A percentile compares a stretch with the other conserved stretches of the same genome.
Conservation (phyloP, 1,140 invertebrate species). For the Mylabris phalerata region DNA sequence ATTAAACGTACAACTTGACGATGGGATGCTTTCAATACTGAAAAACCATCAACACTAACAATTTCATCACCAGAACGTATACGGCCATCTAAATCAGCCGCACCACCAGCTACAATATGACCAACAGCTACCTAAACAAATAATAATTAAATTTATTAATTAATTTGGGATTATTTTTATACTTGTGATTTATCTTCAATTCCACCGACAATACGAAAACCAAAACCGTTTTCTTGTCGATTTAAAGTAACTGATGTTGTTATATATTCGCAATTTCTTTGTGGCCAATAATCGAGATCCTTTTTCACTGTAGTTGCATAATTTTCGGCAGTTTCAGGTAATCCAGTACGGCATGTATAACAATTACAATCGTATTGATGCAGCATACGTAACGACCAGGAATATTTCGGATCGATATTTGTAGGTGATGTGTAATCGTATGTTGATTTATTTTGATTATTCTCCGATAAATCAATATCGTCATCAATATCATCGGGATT, state of each 20-base stretch:
- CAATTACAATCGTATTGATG: conserved; percentile 39
- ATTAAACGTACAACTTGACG: conserved; percentile 85
- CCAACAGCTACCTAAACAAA: conserved; percentile 76
- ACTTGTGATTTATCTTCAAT: conserved; percentile 95
- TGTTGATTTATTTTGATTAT: conserved; percentile 29
- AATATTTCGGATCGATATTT: conserved; percentile 31
- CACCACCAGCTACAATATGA: conserved; percentile 87
- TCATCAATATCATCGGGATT: conserved; percentile 35
- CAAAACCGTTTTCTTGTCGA: conserved; percentile 83
- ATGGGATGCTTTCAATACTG: conserved; percentile 81
- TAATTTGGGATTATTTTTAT: not conserved
- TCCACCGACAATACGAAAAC: conserved; percentile 97
- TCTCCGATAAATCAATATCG: conserved; percentile 31
- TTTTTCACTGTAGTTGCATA: conserved; percentile 27
- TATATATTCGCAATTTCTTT: conserved; percentile 49
- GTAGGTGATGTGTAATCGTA: conserved; percentile 30
- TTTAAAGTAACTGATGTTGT: conserved; percentile 74
- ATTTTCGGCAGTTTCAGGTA: conserved; percentile 21
- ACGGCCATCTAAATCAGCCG: conserved; percentile 81
- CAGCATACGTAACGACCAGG: conserved; percentile 29
- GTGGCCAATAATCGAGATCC: conserved; percentile 6
- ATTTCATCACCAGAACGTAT: conserved; percentile 86
- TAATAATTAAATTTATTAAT: not conserved
- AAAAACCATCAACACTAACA: conserved; percentile 75
- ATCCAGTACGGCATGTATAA: conserved; percentile 31